Percentiles rank a stretch among this genome's conserved stretches.
Evolutionary conservation across 2,113 vertebrate genomes (phyloP).

Genomic region (Megalops atlanticus): DNA sequence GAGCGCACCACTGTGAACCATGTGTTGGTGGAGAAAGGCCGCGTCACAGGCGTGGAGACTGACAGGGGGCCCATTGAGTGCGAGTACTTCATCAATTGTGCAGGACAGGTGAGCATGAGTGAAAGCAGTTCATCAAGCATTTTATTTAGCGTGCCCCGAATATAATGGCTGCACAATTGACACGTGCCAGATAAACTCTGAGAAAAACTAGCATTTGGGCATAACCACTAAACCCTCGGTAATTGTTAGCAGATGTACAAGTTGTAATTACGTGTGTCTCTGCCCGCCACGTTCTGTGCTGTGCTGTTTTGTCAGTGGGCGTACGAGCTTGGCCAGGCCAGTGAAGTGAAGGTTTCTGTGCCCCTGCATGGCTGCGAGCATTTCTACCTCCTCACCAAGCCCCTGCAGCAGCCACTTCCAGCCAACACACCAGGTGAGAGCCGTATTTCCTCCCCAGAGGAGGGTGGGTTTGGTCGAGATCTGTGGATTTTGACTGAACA

Average conservation of each 20-base stretch:
- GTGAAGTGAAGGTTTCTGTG: constrained; percentile 85
- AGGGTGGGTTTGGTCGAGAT: too few relatives aligned
- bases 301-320: constrained; percentile 87
- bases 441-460: too few relatives aligned
- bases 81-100: constrained; percentile 95
- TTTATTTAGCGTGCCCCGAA: background rate
- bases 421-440: constrained; percentile 78
- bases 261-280: background rate
- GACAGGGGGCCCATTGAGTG: constrained; percentile 90
- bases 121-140: background rate
- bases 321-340: constrained; percentile 92
- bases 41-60: constrained; percentile 84
- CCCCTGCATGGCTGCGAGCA: constrained; percentile 96
- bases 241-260: background rate
- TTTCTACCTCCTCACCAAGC: constrained; percentile 95
- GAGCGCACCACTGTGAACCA: constrained; percentile 87
- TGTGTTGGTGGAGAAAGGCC: constrained; percentile 81
- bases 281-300: background rate
- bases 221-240: background rate
- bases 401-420: constrained; percentile 76
- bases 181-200: background rate
- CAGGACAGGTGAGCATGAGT: constrained; percentile 83
- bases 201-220: background rate
- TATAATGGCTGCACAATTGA: background rate
- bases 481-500: too few relatives aligned